Percentiles rank a stretch among this genome's conserved stretches.
Evolutionary conservation across 2,888 invertebrate genomes (phyloP).

Genomic region (Drosophila lutescens): DNA sequence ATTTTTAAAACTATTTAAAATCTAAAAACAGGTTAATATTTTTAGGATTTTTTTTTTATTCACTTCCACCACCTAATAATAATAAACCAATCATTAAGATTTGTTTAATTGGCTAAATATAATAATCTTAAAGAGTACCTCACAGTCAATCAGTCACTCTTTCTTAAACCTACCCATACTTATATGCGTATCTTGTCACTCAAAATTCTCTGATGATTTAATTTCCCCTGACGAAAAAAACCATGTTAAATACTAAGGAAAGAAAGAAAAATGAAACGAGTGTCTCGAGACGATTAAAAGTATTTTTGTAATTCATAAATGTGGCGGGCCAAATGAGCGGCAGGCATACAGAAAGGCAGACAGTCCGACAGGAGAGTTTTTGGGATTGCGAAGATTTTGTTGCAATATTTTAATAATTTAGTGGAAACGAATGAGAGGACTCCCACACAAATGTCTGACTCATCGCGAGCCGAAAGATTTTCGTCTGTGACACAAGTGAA

Average conservation of each 20-base stretch:
- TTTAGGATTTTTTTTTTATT: no score
- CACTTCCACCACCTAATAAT: no score
- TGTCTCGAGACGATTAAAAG: constrained; percentile 52
- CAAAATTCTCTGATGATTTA: constrained; percentile 66
- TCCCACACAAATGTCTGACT: constrained; percentile 61
- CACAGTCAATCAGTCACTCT: neutral
- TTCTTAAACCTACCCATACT: neutral
- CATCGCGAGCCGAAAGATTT: constrained; percentile 10
- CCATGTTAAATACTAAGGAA: constrained; percentile 22
- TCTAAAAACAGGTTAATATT: no score
- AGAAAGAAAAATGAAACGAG: constrained; percentile 25
- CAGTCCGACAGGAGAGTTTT: constrained; percentile 10
- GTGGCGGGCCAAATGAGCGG: constrained; percentile 45
- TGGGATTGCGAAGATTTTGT: constrained; percentile 35
- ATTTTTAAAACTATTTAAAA: no score
- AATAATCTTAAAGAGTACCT: neutral
- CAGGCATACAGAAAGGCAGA: constrained; percentile 7
- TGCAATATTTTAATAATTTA: constrained; percentile 76
- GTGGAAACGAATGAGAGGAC: constrained; percentile 43
- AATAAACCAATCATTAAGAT: no score
- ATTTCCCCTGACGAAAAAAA: constrained; percentile 61
- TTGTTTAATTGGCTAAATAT: neutral
- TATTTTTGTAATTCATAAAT: constrained; percentile 61
- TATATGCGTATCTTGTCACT: constrained; percentile 55
- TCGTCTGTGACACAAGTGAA: constrained; percentile 14